Evolutionary conservation across 2,113 vertebrate genomes (phyloP), one percentile per base, ranked within the genome.

Genomic region (Fregetta grallaria): DNA sequence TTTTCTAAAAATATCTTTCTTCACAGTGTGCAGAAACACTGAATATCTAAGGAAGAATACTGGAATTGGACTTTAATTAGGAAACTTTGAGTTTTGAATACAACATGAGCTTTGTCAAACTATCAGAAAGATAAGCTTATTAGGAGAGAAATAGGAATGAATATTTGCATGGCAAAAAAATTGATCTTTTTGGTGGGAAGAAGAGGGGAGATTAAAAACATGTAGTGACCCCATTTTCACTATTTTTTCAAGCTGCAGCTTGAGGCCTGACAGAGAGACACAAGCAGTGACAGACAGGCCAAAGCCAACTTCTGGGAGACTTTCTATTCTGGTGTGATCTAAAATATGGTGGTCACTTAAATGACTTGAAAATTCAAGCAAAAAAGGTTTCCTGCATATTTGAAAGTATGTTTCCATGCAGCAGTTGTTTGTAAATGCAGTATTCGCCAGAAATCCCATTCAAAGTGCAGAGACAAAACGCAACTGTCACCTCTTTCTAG

Each of bases 1-100:
- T 96, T 97, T 97, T 96, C 97, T 97, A 98, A 98, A 98, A 98
- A 98, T 97, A 97, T 47, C 84, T 96, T 95, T 96, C 92, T 94
- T 97, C 91, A 72, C 88, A 97, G 93, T 87, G 53, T 94, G 87
- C 72, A 96, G 91, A 91, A 97, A 65, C 91, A 88, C 80, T 96
- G 95, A 90, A 91, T 97, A 96, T 94, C 83, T 92, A 71, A 97
- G 63, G 74, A 86, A 87, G 55, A 95, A 95, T 72, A 88, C 88
- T 88, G 87, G 90, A 96, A 95, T 82, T 90, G 86, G 92, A 92
- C 90, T 92, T 96, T 86, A 96, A 97, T 97, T 96, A 97, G 88
- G 68, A 97, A 97, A 94, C 67, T 26, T 32, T 87, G 76, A 80
- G 45, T 83, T 94, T 92, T 95, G 91, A 95, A 93, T 81, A 90